A percentile compares a stretch with the other conserved stretches of the same genome.
Evolutionary conservation across 1,140 invertebrate genomes (phyloP).

Genomic region (Paramacrobiotus metropolitanus): DNA sequence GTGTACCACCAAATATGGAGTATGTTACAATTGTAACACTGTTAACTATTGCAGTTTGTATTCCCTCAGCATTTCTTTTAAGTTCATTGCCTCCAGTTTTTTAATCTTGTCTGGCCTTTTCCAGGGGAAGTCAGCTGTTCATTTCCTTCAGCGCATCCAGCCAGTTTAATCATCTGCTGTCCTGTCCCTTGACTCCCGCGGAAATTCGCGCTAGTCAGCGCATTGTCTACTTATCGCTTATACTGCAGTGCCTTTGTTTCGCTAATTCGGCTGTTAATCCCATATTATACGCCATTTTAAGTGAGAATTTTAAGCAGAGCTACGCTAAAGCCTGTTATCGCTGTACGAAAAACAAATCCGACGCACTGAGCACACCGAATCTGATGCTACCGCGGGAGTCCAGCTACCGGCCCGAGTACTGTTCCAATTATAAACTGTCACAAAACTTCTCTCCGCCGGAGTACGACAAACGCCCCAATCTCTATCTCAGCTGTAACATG

Average conservation of each 20-base stretch:
- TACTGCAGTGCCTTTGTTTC: slow-evolving; percentile 45
- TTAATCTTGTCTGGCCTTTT: no score
- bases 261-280: slow-evolving; percentile 94
- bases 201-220: background rate
- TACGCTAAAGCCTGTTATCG: slow-evolving; percentile 49
- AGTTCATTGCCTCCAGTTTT: no score
- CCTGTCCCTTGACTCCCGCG: background rate
- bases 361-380: no score
- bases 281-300: slow-evolving; percentile 78
- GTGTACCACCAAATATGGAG: no score
- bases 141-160: slow-evolving; percentile 14
- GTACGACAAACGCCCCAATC: no score
- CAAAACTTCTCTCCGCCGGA: no score
- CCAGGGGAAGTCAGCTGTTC: slow-evolving; percentile 21
- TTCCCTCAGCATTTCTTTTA: no score
- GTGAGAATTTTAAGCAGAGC: slow-evolving; percentile 82
- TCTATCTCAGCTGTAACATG: background rate
- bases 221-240: background rate
- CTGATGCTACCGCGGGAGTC: background rate
- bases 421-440: background rate
- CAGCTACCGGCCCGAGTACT: background rate
- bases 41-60: no score
- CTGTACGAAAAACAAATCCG: no score
- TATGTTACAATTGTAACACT: no score
- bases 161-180: background rate